phyloP scores from a whole-genome alignment of 2,888 invertebrate genomes.

The Yponomeuta evonymella region DNA sequence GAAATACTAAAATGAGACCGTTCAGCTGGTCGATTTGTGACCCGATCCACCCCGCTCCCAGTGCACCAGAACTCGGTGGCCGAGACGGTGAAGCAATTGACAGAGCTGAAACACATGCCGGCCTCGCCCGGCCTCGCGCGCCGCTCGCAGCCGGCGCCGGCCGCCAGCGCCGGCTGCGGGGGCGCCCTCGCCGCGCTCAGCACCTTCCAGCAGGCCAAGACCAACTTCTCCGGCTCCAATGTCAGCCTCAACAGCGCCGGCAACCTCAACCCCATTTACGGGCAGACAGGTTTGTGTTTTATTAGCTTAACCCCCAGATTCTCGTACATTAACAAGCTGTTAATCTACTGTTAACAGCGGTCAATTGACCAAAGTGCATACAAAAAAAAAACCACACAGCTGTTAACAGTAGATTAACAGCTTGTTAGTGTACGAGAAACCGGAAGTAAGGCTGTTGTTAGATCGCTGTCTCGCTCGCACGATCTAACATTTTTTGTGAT shows the following conservation, averaged over 20 bases:
- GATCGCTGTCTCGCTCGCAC: too few species aligned
- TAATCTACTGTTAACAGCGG: too few species aligned
- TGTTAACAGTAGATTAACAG: too few species aligned
- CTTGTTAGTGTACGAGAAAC: too few species aligned
- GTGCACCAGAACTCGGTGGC: conserved; percentile 79
- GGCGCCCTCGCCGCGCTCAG: conserved; percentile 44
- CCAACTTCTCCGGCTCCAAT: conserved; percentile 47
- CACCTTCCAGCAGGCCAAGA: conserved; percentile 66
- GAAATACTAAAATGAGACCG: too few species aligned
- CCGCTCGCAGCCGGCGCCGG: conserved; percentile 43
- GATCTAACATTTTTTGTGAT: too few species aligned
- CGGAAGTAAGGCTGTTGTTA: too few species aligned
- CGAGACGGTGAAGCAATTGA: conserved; percentile 90
- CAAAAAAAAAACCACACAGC: too few species aligned
- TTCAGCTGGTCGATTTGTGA: too few species aligned
- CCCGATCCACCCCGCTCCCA: conserved; percentile 26
- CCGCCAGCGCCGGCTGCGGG: conserved; percentile 27
- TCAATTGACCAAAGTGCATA: too few species aligned
- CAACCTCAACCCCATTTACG: conserved; percentile 68
- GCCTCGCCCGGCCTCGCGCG: conserved; percentile 87
- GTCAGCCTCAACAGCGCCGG: conserved; percentile 56
- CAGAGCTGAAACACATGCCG: conserved; percentile 89
- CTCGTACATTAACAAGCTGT: too few species aligned
- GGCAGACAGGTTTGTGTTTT: conserved; percentile 41
- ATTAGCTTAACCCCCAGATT: too few species aligned